Evolutionary conservation across 2,888 invertebrate species (phyloP).

Genomic region (Leptinotarsa haldemani): DNA sequence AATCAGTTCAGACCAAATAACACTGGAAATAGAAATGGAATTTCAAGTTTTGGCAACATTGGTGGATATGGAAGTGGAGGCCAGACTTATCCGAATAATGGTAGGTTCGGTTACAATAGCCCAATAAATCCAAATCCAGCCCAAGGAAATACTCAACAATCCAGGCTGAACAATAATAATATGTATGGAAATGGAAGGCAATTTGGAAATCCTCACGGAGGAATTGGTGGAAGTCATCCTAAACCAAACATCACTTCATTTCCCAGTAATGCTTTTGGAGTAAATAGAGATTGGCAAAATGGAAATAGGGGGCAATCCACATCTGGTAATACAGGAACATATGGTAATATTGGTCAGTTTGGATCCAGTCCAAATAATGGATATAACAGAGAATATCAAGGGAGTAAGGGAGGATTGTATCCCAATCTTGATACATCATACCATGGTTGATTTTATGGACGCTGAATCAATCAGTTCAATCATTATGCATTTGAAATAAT

Average conservation of each 20-base stretch:
- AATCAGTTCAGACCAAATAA: background rate
- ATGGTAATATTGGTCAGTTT: constrained; percentile 4
- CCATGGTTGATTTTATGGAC: background rate
- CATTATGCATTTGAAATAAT: no score
- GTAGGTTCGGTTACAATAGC: background rate
- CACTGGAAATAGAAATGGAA: background rate
- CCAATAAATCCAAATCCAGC: background rate
- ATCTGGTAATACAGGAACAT: background rate
- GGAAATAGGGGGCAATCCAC: background rate
- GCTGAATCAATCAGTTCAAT: background rate
- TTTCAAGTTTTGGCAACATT: background rate
- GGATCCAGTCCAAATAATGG: background rate
- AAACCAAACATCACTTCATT: background rate
- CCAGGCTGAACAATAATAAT: background rate
- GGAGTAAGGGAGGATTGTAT: constrained; percentile 1
- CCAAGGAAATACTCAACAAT: background rate
- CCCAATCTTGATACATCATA: constrained; percentile 5
- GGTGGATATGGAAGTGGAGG: constrained; percentile 2
- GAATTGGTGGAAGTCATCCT: background rate
- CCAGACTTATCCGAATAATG: background rate
- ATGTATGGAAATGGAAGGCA: background rate
- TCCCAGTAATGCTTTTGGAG: background rate
- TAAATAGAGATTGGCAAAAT: background rate
- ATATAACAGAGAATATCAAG: constrained; percentile 8
- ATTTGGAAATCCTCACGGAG: background rate